Conservation (phyloP, 1,140 invertebrate species). For the Saccostrea echinata region DNA sequence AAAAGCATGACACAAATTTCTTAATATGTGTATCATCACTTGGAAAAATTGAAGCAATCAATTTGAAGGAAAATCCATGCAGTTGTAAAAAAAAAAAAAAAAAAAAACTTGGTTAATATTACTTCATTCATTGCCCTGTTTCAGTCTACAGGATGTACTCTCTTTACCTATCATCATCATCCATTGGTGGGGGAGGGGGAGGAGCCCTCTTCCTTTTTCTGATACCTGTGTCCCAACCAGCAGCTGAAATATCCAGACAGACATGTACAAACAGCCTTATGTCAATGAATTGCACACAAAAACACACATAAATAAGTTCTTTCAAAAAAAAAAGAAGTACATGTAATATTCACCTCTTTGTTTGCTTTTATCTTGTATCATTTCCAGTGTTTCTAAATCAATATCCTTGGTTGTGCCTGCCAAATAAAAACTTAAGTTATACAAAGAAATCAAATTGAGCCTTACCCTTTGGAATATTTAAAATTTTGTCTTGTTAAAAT, state of each 20-base stretch:
- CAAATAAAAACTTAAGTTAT: background rate
- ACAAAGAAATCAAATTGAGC: too few species aligned
- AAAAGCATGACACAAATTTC: background rate
- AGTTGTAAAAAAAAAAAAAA: background rate
- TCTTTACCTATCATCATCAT: conserved; percentile 1
- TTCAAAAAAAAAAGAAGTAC: background rate
- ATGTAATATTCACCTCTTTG: conserved; percentile 33
- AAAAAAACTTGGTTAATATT: background rate
- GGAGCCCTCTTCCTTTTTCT: conserved; percentile 62
- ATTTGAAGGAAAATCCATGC: background rate
- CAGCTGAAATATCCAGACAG: conserved; percentile 43
- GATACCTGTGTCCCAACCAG: conserved; percentile 67
- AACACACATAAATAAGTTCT: background rate
- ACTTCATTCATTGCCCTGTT: background rate
- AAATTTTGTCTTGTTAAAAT: too few species aligned
- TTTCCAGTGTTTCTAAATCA: conserved; percentile 22
- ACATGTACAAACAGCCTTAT: background rate
- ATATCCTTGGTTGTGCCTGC: background rate
- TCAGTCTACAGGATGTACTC: background rate
- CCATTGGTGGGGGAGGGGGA: conserved; percentile 51
- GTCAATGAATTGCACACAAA: background rate
- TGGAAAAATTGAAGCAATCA: too few species aligned
- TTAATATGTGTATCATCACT: too few species aligned
- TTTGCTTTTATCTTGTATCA: conserved; percentile 43
- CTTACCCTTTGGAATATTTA: too few species aligned